Percentiles rank a stretch among this genome's conserved stretches.
phyloP scores from a whole-genome alignment of 2,113 vertebrate species.

The Lagopus leucura region DNA sequence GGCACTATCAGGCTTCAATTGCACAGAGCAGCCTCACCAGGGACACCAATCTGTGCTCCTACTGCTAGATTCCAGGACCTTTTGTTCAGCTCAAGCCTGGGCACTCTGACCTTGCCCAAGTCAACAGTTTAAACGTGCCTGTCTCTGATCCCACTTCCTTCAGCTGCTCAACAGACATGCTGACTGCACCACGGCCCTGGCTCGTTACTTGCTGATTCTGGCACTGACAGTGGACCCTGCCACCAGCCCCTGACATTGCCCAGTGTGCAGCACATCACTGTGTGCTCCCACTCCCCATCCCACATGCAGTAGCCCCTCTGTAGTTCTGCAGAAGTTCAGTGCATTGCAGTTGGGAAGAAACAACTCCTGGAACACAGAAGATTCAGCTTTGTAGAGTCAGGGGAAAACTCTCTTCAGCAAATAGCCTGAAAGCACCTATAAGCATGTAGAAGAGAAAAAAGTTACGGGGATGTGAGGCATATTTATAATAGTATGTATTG shows the following conservation, averaged over 20 bases:
- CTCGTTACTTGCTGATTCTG: not conserved
- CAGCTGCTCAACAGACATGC: not conserved
- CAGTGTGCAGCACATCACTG: not conserved
- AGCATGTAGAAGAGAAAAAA: not conserved
- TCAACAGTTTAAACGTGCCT: too few species aligned
- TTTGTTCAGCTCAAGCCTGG: not conserved
- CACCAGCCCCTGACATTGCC: too few species aligned
- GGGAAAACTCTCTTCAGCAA: not conserved
- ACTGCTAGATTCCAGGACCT: not conserved
- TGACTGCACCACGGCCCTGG: too few species aligned
- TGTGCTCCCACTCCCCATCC: not conserved
- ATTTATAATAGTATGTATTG: not conserved
- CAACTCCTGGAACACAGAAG: not conserved
- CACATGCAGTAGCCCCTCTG: not conserved
- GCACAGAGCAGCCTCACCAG: not conserved
- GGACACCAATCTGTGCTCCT: not conserved
- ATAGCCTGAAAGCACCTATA: not conserved
- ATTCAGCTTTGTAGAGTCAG: not conserved
- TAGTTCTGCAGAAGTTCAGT: not conserved
- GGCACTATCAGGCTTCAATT: not conserved
- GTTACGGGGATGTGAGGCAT: not conserved
- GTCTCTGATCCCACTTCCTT: not conserved
- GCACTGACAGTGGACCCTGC: not conserved
- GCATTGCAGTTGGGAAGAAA: fast-evolving
- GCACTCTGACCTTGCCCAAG: not conserved